Base-by-base conservation (phyloP, 1,140 invertebrate species). In the Drosophila rufa region DNA sequence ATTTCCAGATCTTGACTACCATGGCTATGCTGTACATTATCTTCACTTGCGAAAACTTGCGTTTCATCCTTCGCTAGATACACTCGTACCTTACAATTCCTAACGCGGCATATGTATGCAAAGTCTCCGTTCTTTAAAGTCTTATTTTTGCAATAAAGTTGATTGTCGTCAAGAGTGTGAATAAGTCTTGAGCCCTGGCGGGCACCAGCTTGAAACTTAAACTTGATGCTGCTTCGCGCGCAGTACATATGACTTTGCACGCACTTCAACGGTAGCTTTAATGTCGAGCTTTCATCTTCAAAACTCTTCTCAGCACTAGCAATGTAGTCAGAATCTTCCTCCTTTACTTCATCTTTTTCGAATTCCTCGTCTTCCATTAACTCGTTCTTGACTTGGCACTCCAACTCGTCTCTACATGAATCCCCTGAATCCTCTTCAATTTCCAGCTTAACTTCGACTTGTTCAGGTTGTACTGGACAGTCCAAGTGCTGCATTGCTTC, bases 141-240 rank as follows among this genome's bases (percentile, higher is more conserved):
- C 30, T n/a, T 40, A 22, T 57, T 57, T 25, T 25, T 57, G 2
- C 36, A 57, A 42, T 57, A 40, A 15, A 55, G 14, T 14, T 55
- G 33, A 11, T 22, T 55, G 17, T 55, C 33, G 14, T 55, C 51
- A n/a, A 33, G 19, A 22, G 14, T 47, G 19, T 47, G 8, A 17
- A 56, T 56, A 14, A 56, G 33, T 19, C 19, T 15, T 19, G 33
- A 56, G 14, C 14, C 33, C 15, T 40, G 12, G 19, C 53, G 33
- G 3, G 4, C 11, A 1, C 33, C 53, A 19, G 12, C 9, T 42
- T 57, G 55, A 38, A 42, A 40, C 12, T 27, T 36, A 14, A 61
- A 36, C 2, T 8, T 36, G 0, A 36, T 50, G 38, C 36, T 30
- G 6, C 30, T 60, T 45, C 19, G 45, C 4, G 11, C 4, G 19